Base-by-base conservation (phyloP, 2,113 vertebrate species). In the Ibidorhyncha struthersii region DNA sequence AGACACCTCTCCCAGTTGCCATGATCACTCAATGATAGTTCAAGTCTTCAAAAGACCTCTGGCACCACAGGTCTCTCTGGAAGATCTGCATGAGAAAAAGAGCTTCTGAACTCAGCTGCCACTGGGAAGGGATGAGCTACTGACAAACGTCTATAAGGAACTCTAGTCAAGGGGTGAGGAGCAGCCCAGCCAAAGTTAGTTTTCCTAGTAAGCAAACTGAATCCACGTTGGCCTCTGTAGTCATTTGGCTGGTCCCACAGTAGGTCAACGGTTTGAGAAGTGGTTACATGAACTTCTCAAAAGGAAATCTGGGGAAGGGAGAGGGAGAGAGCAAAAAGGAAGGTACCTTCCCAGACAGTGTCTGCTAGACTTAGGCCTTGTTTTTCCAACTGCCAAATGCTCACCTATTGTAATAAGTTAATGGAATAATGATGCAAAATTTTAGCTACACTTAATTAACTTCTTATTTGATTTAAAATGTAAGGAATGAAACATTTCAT, bases 381-480 rank as follows among this genome's bases (percentile, higher is more conserved):
- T 32, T 70, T 50, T 79, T 47, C 40, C 45, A 67, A 26, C 36
- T 70, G 29, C 29, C 32, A 59, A 19, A 82, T 11, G 12, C 8
- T 70, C 27, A 71, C 25, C 89, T 94, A 58, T 73, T 89, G 15
- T 36, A 56, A 91, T 72, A 85, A 92, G 59, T 62, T 96, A 95
- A 94, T 87, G 91, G 91, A 90, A 96, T 6, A 0, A 90, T 86
- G 62, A 95, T 89, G 76, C 34, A 76, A 93, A 95, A 62, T 71
- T 79, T 82, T 20, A 86, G 74, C 78, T 91, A 71, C 10, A 87
- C 74, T 93, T 93, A 90, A 95, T 82, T 94, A 45, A 97, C 94
- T 93, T 93, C 91, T 86, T 74, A 93, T 47, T 91, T 86, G 61
- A 96, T 94, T 97, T 93, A 4, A 65, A 94, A 94, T 61, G 40